Conservation (phyloP, 2,888 invertebrate species). For the Ellobium chinense region DNA sequence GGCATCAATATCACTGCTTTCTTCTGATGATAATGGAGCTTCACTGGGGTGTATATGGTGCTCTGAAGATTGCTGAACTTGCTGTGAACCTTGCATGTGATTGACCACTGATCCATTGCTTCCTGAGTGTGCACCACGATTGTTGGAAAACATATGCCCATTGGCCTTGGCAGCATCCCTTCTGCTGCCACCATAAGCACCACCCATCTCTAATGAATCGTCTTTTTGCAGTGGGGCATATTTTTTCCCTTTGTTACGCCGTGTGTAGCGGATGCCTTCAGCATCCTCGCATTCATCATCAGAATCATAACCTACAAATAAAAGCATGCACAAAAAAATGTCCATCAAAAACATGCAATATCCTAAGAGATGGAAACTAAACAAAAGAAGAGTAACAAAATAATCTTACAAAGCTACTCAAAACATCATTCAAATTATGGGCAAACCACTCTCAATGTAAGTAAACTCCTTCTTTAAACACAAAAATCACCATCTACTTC, state of each 20-base stretch:
- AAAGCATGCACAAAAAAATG: slow-evolving; percentile 59
- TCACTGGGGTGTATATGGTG: slow-evolving; percentile 58
- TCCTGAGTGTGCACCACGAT: slow-evolving; percentile 29
- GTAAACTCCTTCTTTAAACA: no score
- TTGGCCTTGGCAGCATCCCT: slow-evolving; percentile 36
- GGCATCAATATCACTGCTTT: slow-evolving; percentile 69
- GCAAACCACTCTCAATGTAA: no score
- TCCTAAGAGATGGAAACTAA: slow-evolving; percentile 40
- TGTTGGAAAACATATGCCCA: slow-evolving; percentile 38
- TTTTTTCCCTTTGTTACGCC: slow-evolving; percentile 72
- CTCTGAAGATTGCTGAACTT: slow-evolving; percentile 19
- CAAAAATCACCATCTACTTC: no score
- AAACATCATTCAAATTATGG: no score
- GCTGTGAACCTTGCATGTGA: slow-evolving; percentile 6
- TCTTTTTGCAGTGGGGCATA: slow-evolving; percentile 72
- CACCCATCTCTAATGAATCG: slow-evolving; percentile 65
- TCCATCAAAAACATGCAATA: slow-evolving; percentile 42
- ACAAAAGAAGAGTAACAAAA: slow-evolving; percentile 30
- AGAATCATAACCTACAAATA: slow-evolving; percentile 75
- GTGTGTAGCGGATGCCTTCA: slow-evolving; percentile 65
- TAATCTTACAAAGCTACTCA: neutral
- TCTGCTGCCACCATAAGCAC: slow-evolving; percentile 37
- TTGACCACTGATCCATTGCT: slow-evolving; percentile 36
- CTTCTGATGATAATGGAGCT: slow-evolving; percentile 66
- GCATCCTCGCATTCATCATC: slow-evolving; percentile 74